Evolutionary conservation across 2,888 invertebrate species (phyloP).

Genomic region (Uropetala carovei): DNA sequence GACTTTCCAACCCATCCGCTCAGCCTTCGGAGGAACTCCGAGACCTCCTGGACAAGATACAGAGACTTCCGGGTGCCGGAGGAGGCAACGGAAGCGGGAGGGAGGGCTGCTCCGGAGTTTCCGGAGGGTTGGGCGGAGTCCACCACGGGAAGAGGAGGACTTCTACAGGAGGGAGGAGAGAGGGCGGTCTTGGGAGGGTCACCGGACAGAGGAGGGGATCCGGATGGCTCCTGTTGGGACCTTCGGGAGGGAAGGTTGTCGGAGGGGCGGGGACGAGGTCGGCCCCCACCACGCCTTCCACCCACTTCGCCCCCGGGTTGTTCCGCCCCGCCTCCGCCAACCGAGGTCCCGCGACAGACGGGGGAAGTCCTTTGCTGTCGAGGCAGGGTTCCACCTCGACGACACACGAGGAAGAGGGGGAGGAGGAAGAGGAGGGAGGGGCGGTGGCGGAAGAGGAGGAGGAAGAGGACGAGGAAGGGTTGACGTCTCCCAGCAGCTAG

Average conservation of each 20-base stretch:
- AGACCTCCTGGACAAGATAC: conserved; percentile 85
- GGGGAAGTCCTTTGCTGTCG: conserved; percentile 80
- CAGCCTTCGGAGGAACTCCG: conserved; percentile 71
- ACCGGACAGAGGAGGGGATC: conserved; percentile 39
- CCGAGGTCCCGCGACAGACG: conserved; percentile 76
- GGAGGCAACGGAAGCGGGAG: conserved; percentile 70
- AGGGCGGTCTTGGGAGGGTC: background rate
- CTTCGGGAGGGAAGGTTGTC: conserved; percentile 71
- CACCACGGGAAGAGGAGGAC: conserved; percentile 70
- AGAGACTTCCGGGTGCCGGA: conserved; percentile 77
- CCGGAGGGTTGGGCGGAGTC: conserved; percentile 70
- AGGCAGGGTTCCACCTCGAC: conserved; percentile 22
- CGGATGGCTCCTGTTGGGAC: conserved; percentile 69
- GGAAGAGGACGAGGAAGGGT: background rate
- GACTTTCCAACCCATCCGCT: conserved; percentile 73
- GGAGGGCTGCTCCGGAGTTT: conserved; percentile 71
- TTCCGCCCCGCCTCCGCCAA: conserved; percentile 77
- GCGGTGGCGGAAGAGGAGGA: background rate
- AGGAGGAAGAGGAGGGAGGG: background rate
- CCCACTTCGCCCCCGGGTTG: conserved; percentile 81
- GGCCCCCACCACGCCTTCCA: conserved; percentile 88
- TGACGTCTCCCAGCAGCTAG: conserved; percentile 38
- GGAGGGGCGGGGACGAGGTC: conserved; percentile 84
- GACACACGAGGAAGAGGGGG: conserved; percentile 39
- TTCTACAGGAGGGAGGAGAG: background rate